These are phyloP conservation scores for Hyposoter didymator DNA, from an alignment of 2,888 invertebrate species.

Conservation along the genomic window DNA sequence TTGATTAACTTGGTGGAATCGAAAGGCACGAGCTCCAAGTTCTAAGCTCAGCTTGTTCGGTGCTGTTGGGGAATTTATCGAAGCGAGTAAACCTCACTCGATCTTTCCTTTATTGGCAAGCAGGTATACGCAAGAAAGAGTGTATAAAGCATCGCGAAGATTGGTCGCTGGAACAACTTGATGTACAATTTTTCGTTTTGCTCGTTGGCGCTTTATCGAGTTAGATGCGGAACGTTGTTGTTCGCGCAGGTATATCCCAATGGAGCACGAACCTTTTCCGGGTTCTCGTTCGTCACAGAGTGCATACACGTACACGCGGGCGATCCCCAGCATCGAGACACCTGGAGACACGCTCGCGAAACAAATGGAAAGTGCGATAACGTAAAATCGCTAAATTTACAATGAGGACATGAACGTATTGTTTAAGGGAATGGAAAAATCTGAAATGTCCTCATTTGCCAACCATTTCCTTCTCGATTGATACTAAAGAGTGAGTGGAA, in stretches of 20 bases:
- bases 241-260: conserved; percentile 35
- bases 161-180: conserved; percentile 1
- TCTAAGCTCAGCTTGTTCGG: neutral
- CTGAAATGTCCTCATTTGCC: neutral
- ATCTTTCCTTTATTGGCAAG: conserved; percentile 32
- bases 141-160: conserved; percentile 19
- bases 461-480: neutral
- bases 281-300: conserved; percentile 15
- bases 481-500: neutral
- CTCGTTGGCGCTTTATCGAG: conserved; percentile 13
- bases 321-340: conserved; percentile 10
- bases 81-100: neutral
- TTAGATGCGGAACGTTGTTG: conserved; percentile 6
- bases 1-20: neutral
- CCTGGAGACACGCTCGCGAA: conserved; percentile 14
- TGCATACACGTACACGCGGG: conserved; percentile 1
- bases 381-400: neutral
- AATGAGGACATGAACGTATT: neutral
- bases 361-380: conserved; percentile 20
- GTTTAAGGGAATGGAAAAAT: neutral
- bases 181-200: conserved; percentile 23
- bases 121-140: neutral
- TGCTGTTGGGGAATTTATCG: conserved; percentile 26
- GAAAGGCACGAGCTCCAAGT: neutral
- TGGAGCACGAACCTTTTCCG: conserved; percentile 20